phyloP scores from a whole-genome alignment of 2,113 vertebrate genomes.

The Mustela nigripes region DNA sequence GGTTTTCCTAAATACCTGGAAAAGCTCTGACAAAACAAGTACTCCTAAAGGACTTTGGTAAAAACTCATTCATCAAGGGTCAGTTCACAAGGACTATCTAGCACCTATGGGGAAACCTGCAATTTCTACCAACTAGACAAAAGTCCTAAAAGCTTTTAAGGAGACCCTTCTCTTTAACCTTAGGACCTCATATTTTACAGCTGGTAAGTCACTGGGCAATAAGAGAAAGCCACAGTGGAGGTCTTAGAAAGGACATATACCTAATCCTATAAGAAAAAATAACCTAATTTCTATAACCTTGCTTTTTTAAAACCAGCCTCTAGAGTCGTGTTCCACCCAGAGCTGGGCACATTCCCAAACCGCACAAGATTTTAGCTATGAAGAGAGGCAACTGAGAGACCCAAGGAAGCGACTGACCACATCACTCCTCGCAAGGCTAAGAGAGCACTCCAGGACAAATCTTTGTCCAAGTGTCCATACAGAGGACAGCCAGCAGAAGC shows the following conservation, averaged over 20 bases:
- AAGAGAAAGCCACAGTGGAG: background rate
- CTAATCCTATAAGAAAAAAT: background rate
- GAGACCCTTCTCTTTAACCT: background rate
- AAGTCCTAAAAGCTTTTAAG: conserved; percentile 27
- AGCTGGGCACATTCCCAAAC: conserved; percentile 21
- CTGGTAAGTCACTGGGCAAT: background rate
- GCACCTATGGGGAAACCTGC: background rate
- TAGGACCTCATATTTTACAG: conserved; percentile 19
- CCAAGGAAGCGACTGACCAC: background rate
- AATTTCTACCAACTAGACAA: conserved; percentile 33
- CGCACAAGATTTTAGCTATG: background rate
- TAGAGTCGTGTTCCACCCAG: background rate
- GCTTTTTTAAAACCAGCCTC: conserved; percentile 15
- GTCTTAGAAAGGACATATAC: background rate
- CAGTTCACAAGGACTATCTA: conserved; percentile 50
- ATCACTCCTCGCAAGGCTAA: background rate
- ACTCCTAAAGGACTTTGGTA: background rate
- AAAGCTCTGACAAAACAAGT: conserved; percentile 16
- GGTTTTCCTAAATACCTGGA: background rate
- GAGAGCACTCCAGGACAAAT: background rate
- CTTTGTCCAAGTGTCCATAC: background rate
- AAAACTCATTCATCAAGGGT: conserved; percentile 46
- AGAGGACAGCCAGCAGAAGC: background rate
- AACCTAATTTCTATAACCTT: background rate
- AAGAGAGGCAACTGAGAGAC: background rate